These are phyloP conservation scores for Pemphredon lugubris DNA, from an alignment of 2,888 invertebrate species.

Conservation along the genomic window DNA sequence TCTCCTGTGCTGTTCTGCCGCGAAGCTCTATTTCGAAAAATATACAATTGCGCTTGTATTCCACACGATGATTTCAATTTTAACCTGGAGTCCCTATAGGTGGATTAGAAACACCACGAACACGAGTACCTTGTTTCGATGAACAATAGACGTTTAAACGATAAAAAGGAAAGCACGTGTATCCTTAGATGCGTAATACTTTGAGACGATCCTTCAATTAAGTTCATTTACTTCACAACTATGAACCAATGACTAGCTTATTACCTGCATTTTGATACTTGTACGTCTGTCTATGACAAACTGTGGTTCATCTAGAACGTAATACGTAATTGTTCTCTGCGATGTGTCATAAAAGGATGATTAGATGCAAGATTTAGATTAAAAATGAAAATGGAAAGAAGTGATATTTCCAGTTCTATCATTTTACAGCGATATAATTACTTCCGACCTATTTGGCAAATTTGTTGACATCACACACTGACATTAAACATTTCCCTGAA, in stretches of 20 bases:
- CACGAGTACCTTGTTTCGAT: constrained; percentile 4
- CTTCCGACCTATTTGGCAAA: constrained; percentile 55
- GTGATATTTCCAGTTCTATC: constrained; percentile 42
- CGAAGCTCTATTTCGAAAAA: no score
- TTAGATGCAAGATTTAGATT: no score
- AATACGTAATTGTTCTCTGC: constrained; percentile 26
- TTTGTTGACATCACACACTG: constrained; percentile 55
- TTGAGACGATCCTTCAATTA: no score
- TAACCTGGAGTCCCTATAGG: no score
- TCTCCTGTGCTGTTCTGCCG: no score
- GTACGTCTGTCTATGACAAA: constrained; percentile 51
- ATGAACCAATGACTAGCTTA: constrained; percentile 63
- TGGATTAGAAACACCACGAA: no score
- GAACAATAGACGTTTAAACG: no score
- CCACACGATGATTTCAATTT: no score
- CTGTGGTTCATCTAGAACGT: constrained; percentile 29
- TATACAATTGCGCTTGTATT: no score
- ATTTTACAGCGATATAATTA: constrained; percentile 39
- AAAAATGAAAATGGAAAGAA: constrained; percentile 41
- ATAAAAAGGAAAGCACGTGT: no score
- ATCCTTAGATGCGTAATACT: no score
- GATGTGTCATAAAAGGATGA: constrained; percentile 44
- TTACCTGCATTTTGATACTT: constrained; percentile 63
- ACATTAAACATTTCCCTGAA: constrained; percentile 41
- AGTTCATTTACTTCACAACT: constrained; percentile 37